Conservation (phyloP, 2,797 vertebrate species). For the Rhadinocentrus ornatus region DNA sequence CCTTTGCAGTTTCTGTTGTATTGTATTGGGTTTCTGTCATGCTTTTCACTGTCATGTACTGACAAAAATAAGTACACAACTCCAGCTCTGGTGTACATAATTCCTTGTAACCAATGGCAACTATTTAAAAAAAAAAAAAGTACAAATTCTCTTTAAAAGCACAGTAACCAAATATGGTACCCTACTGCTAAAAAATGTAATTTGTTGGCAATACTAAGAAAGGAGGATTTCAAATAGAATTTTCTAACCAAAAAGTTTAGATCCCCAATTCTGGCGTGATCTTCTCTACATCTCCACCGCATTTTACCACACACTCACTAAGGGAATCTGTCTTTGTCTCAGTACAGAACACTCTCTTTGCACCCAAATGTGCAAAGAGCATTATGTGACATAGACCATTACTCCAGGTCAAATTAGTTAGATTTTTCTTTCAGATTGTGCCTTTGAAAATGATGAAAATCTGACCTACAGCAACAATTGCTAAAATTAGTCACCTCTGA, state of each 20-base stretch:
- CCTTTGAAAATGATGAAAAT: conserved; percentile 61
- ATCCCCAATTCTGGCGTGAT: neutral
- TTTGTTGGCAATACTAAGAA: neutral
- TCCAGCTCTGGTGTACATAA: conserved; percentile 7
- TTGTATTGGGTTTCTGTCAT: conserved; percentile 3
- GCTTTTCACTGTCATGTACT: neutral
- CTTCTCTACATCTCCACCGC: neutral
- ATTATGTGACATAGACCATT: conserved; percentile 56
- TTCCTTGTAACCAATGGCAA: conserved; percentile 18
- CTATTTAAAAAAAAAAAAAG: neutral
- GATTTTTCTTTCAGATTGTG: conserved; percentile 67
- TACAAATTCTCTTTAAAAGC: conserved; percentile 20
- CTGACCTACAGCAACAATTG: conserved; percentile 65
- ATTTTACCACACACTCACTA: conserved; percentile 11
- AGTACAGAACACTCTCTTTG: conserved; percentile 14
- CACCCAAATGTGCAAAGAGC: conserved; percentile 27
- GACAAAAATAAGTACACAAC: conserved; percentile 5
- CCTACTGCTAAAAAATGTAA: neutral
- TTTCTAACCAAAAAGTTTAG: neutral
- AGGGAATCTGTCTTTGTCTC: conserved; percentile 7
- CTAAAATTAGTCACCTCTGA: conserved; percentile 78
- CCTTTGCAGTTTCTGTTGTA: neutral
- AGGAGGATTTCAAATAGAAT: neutral
- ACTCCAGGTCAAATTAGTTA: conserved; percentile 60
- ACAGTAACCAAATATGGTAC: neutral